Evolutionary conservation across 2,888 invertebrate genomes (phyloP), one percentile per base, ranked within the genome.

Genomic region (Lutraria lutraria): DNA sequence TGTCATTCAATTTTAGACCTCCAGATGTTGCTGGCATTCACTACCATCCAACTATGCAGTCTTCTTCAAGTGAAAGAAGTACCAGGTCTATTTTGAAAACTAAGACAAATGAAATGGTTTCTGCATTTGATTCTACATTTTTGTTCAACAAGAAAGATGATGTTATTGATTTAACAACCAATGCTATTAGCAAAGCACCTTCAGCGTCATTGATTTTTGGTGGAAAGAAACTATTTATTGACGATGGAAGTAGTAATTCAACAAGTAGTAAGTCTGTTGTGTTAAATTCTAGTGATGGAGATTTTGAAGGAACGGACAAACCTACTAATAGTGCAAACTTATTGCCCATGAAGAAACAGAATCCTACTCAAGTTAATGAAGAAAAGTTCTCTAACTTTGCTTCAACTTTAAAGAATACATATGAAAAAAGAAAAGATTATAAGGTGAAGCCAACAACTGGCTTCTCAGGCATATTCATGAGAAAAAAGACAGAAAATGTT

Each of bases 101-200:
- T n/a, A 88, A 82, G 53, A 90, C 88, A n/a, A 88, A 86, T 31
- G 90, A 90, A 81, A 86, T 88, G 88, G 88, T 88, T 6, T 81
- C 84, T 16, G 90, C 88, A 0, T 90, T 88, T 83, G 63, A 72
- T 53, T 86, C 88, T 25, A 83, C 90, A 80, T 68, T 29, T 19
- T 19, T 34, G 68, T 60, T 76, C n/a, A 56, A 83, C 25, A 43
- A 43, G 43, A 54, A 68, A 63, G 79, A 89, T 63, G 25, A 21
- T 21, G 56, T 43, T 56, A 54, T 4, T 72, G 29, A 79, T 29
- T 53, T n/a, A 15, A 60, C 76, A 1, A 79, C 68, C 12, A 21
- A 54, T 13, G 56, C 29, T 79, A 52, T 81, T 15, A 81, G 53
- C 53, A 68, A 82, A 25, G 15, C 31, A 25, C 81, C 56, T 29